These are phyloP conservation scores for Oryzias javanicus DNA, from an alignment of 2,113 vertebrate genomes.

Conservation along the genomic window DNA sequence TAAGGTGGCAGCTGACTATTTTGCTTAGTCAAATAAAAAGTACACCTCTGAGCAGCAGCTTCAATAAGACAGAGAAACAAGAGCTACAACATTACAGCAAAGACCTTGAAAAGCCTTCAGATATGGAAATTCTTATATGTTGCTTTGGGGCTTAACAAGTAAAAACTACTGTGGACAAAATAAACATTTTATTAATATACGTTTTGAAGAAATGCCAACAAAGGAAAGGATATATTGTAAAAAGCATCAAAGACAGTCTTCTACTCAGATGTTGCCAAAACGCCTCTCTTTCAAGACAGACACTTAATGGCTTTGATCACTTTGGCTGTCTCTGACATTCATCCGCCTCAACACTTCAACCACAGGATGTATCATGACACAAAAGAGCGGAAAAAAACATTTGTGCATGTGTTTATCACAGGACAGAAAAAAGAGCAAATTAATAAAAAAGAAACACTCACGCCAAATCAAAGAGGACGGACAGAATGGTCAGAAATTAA, in stretches of 20 bases:
- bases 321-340: slow-evolving; percentile 18
- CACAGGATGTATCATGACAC: no score
- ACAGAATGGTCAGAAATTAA: no score
- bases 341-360: not conserved
- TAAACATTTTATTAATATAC: not conserved
- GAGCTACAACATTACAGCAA: not conserved
- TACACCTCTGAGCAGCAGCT: not conserved
- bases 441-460: no score
- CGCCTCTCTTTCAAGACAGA: slow-evolving; percentile 43
- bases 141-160: not conserved
- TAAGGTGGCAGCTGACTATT: slow-evolving; percentile 21
- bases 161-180: not conserved
- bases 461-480: no score
- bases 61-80: not conserved
- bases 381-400: no score
- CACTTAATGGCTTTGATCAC: slow-evolving; percentile 46
- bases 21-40: slow-evolving; percentile 12
- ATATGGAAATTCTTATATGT: not conserved
- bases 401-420: no score
- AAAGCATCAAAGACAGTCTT: no score
- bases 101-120: not conserved
- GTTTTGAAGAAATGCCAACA: not conserved
- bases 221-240: not conserved
- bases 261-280: no score
- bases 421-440: no score